These are phyloP conservation scores for Mesoclemmys tuberculata DNA, from an alignment of 2,113 vertebrate species.

Conservation along the genomic window DNA sequence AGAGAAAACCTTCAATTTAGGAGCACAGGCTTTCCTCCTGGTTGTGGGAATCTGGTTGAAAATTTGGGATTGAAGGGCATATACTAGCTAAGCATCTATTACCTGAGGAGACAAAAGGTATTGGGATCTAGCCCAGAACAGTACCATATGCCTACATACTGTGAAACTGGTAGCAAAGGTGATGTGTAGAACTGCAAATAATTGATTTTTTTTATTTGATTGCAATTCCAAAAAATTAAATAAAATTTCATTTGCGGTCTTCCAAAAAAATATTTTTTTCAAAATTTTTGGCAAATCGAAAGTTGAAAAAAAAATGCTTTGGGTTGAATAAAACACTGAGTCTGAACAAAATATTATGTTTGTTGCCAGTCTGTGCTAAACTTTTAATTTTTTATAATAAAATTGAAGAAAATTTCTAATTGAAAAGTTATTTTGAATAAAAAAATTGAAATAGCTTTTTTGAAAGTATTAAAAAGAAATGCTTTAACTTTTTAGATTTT, in stretches of 20 bases:
- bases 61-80: neutral
- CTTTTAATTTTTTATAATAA: neutral
- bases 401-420: neutral
- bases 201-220: neutral
- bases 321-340: neutral
- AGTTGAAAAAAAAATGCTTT: neutral
- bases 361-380: neutral
- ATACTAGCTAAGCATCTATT: neutral
- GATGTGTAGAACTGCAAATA: neutral
- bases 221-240: neutral
- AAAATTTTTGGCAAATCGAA: neutral
- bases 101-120: neutral
- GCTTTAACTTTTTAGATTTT: neutral
- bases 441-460: neutral
- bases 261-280: neutral
- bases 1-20: neutral
- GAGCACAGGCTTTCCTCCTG: neutral
- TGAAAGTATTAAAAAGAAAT: neutral
- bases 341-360: neutral
- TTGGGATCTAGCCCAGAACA: neutral
- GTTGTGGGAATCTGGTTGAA: neutral
- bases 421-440: neutral
- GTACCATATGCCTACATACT: neutral
- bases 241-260: neutral
- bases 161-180: neutral